Evolutionary conservation across 2,888 invertebrate species (phyloP).

Genomic region (Drosophila glabriapex): DNA sequence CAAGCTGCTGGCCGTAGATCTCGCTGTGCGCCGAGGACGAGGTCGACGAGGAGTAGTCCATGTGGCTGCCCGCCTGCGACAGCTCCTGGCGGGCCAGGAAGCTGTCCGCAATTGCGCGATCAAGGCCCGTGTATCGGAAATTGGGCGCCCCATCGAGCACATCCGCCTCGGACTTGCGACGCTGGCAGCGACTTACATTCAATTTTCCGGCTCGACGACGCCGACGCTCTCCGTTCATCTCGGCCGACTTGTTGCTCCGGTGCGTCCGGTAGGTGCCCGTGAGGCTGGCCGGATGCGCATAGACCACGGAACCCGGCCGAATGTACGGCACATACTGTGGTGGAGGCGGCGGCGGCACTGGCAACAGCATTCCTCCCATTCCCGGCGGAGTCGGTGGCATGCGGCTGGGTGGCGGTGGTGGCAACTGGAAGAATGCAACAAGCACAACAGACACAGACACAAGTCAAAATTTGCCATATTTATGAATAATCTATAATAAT

Average conservation of each 20-base stretch:
- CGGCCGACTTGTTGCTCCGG: slow-evolving; percentile 73
- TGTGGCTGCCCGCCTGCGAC: slow-evolving; percentile 79
- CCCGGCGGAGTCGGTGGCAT: slow-evolving; percentile 64
- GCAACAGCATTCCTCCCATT: slow-evolving; percentile 64
- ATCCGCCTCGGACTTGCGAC: slow-evolving; percentile 84
- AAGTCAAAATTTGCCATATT: not conserved
- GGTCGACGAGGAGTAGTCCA: slow-evolving; percentile 83
- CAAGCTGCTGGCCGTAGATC: slow-evolving; percentile 45
- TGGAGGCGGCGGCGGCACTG: slow-evolving; percentile 62
- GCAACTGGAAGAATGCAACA: slow-evolving; percentile 46
- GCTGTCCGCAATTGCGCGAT: slow-evolving; percentile 84
- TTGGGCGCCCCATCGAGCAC: slow-evolving; percentile 81
- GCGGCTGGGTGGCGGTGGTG: slow-evolving; percentile 68
- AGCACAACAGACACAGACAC: not conserved
- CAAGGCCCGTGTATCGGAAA: slow-evolving; percentile 84
- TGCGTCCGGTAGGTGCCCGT: slow-evolving; percentile 80
- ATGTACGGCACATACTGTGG: slow-evolving; percentile 80
- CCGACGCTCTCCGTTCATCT: slow-evolving; percentile 73
- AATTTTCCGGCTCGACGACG: slow-evolving; percentile 73
- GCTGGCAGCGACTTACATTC: slow-evolving; percentile 80
- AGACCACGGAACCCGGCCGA: slow-evolving; percentile 72
- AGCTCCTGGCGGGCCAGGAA: slow-evolving; percentile 84
- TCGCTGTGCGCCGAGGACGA: slow-evolving; percentile 77
- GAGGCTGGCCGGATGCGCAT: slow-evolving; percentile 72
- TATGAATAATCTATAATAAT: not conserved